Conservation (phyloP, 2,888 invertebrate species). For the Malthinus flaveolus region DNA sequence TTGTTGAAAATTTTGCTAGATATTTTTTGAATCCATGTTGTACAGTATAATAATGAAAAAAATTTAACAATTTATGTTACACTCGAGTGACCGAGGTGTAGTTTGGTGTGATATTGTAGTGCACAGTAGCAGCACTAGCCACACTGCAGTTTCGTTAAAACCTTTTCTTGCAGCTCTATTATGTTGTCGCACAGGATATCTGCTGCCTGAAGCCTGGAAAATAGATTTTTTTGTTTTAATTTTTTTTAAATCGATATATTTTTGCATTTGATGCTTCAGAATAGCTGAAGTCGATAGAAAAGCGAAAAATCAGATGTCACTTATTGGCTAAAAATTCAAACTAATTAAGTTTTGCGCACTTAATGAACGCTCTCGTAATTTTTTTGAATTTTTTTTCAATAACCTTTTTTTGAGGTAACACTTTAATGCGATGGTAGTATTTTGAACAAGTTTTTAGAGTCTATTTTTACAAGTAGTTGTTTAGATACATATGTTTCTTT, state of each 20-base stretch:
- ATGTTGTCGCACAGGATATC: constrained; percentile 29
- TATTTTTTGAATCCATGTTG: too few relatives aligned
- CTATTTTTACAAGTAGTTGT: constrained; percentile 6
- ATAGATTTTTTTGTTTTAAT: constrained; percentile 22
- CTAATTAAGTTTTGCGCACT: neutral
- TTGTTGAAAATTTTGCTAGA: too few relatives aligned
- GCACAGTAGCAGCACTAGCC: constrained; percentile 42
- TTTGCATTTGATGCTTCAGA: constrained; percentile 23
- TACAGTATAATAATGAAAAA: too few relatives aligned
- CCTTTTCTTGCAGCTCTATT: constrained; percentile 32
- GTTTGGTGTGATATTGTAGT: constrained; percentile 53
- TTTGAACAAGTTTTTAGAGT: too few relatives aligned
- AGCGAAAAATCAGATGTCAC: constrained; percentile 8
- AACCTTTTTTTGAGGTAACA: constrained; percentile 12
- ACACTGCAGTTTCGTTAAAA: constrained; percentile 36
- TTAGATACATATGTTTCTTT: constrained; percentile 16
- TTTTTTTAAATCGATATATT: constrained; percentile 12
- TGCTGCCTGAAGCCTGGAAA: constrained; percentile 32
- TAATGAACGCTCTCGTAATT: neutral
- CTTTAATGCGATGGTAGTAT: constrained; percentile 1
- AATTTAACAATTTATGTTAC: neutral
- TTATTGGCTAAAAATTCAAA: constrained; percentile 22
- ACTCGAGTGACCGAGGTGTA: constrained; percentile 48
- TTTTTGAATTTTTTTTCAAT: constrained; percentile 23
- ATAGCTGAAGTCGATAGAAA: constrained; percentile 20